Conservation (phyloP, 2,113 vertebrate genomes). For the Thamnophis sirtalis region DNA sequence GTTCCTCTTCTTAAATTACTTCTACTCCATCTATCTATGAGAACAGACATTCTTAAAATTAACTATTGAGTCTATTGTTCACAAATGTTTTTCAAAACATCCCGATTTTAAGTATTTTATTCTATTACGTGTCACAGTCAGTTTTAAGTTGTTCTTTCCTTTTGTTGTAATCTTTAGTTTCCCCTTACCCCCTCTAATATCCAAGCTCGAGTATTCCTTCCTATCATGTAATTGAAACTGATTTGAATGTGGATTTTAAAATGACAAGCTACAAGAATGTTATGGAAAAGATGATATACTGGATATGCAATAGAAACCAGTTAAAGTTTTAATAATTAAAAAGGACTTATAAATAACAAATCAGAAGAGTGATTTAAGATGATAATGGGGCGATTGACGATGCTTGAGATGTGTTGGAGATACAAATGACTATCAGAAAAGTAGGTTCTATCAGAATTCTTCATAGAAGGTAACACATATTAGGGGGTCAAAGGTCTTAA, state of each 20-base stretch:
- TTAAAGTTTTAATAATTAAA: not conserved
- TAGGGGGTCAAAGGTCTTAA: not conserved
- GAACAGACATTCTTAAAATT: not conserved
- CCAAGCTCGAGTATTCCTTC: not conserved
- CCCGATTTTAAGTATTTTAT: not conserved
- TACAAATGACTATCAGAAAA: not conserved
- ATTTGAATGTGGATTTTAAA: not conserved
- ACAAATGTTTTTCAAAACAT: not conserved
- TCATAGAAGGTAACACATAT: not conserved
- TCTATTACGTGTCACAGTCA: not conserved
- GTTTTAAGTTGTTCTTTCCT: not conserved
- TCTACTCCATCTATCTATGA: not conserved
- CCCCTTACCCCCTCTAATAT: not conserved
- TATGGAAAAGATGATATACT: not conserved
- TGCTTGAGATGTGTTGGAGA: not conserved
- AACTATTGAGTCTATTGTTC: not conserved
- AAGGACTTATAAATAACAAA: not conserved
- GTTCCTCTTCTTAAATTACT: not conserved
- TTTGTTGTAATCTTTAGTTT: not conserved
- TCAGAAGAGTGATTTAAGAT: not conserved
- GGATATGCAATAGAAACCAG: not conserved
- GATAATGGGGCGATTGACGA: not conserved
- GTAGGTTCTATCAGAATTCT: not conserved
- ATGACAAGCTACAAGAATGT: not conserved
- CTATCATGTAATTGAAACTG: not conserved